Evolutionary conservation across 2,113 vertebrate genomes (phyloP).

Genomic region (Cryptomyrus ogoouensis): DNA sequence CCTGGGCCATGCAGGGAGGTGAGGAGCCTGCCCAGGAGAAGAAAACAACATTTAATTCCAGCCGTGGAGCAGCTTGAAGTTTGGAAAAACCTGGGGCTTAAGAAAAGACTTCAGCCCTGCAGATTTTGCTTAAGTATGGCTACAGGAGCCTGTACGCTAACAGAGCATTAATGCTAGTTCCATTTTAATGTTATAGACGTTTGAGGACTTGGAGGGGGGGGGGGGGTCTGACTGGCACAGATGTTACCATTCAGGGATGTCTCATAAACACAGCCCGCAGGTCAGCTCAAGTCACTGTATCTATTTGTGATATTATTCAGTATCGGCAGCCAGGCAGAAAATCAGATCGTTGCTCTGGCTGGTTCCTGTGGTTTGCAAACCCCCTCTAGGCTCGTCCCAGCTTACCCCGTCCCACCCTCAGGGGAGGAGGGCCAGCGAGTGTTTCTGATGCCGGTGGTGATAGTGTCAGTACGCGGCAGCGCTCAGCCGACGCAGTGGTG

Average conservation of each 20-base stretch:
- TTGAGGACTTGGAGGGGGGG: background rate
- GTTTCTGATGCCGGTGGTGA: conserved; percentile 5
- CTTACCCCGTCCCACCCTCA: background rate
- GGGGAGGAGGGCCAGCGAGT: background rate
- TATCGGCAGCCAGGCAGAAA: conserved; percentile 32
- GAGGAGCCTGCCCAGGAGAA: background rate
- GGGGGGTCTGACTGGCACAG: conserved; percentile 15
- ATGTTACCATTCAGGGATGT: conserved; percentile 36
- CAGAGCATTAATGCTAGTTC: conserved; percentile 6
- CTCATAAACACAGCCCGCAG: conserved; percentile 24
- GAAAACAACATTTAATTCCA: background rate
- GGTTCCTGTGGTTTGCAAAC: background rate
- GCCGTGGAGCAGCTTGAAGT: background rate
- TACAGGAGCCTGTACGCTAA: background rate
- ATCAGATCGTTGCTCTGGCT: conserved; percentile 25
- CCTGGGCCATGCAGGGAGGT: background rate
- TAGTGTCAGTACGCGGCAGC: background rate
- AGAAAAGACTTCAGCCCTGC: background rate
- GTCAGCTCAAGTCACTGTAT: conserved; percentile 35
- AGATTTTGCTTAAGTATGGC: background rate
- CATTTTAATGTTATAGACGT: background rate
- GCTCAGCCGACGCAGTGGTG: background rate
- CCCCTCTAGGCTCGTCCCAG: background rate
- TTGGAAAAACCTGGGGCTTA: background rate
- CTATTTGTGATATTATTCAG: conserved; percentile 29